Conservation (phyloP, 92 coral and sea anemone species). For the Phymanthus crucifer region DNA sequence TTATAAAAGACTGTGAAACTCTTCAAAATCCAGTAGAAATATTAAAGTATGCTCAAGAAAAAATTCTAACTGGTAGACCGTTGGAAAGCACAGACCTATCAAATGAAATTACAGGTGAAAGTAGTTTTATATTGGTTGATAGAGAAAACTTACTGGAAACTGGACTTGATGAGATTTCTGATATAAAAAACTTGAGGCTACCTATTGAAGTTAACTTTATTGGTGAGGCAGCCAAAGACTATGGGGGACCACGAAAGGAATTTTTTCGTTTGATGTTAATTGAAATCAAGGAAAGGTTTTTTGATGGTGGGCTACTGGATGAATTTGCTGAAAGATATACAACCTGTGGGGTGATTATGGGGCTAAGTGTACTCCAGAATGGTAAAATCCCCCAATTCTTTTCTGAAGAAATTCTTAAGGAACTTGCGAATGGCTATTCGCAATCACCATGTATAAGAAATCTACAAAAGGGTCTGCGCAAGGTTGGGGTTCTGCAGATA, state of each 20-base stretch:
- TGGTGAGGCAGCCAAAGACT: conserved; percentile 66
- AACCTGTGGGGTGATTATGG: conserved; percentile 51
- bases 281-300: conserved; percentile 49
- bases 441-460: conserved; percentile 40
- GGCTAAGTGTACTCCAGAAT: conserved; percentile 53
- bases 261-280: conserved; percentile 34
- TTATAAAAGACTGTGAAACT: conserved; percentile 39
- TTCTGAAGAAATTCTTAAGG: conserved; percentile 41
- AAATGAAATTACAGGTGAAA: too few species aligned
- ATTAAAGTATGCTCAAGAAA: conserved; percentile 37
- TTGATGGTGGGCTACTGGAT: conserved; percentile 51
- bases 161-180: conserved; percentile 65
- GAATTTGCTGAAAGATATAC: conserved; percentile 41
- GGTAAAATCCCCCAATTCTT: conserved; percentile 50
- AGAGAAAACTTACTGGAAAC: conserved; percentile 49
- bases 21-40: conserved; percentile 38
- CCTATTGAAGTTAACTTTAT: conserved; percentile 62
- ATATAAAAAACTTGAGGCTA: conserved; percentile 33
- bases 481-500: conserved; percentile 54
- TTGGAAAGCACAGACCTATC: conserved; percentile 46
- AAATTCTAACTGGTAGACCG: conserved; percentile 49
- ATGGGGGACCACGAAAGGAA: conserved; percentile 58
- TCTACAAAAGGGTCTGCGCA: conserved; percentile 52
- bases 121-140: conserved; percentile 47
- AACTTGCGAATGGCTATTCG: conserved; percentile 34